Conservation (phyloP, 2,888 invertebrate species). For the Entomobrya proxima region DNA sequence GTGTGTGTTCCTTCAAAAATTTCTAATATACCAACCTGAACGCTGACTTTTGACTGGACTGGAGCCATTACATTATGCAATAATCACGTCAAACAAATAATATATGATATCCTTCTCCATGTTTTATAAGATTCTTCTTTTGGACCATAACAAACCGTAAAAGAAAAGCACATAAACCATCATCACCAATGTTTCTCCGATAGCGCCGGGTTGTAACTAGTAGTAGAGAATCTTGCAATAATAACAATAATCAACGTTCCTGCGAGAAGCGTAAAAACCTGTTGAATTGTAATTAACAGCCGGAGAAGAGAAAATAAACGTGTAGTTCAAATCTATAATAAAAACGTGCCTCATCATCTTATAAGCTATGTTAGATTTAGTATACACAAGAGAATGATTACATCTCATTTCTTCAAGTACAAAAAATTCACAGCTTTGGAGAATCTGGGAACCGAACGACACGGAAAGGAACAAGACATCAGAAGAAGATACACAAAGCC, state of each 20-base stretch:
- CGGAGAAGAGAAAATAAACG: constrained; percentile 7
- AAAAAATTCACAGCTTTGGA: constrained; percentile 21
- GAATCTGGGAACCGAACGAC: constrained; percentile 11
- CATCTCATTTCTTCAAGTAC: constrained; percentile 40
- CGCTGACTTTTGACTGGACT: constrained; percentile 23
- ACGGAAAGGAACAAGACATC: background rate
- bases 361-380: background rate
- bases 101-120: background rate
- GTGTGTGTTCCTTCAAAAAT: background rate
- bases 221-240: constrained; percentile 38
- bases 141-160: background rate
- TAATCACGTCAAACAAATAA: constrained; percentile 19
- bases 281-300: constrained; percentile 55
- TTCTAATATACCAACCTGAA: background rate
- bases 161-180: constrained; percentile 10
- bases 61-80: constrained; percentile 31
- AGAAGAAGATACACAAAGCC: background rate
- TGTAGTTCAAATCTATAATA: constrained; percentile 11
- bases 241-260: constrained; percentile 45
- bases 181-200: constrained; percentile 8
- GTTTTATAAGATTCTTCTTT: background rate
- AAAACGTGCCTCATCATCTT: constrained; percentile 38
- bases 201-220: too few species aligned
- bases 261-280: constrained; percentile 35
- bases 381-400: constrained; percentile 30